Percentiles rank a stretch among this genome's conserved stretches.
phyloP scores from a whole-genome alignment of 2,113 vertebrate species.

The Lates calcarifer region DNA sequence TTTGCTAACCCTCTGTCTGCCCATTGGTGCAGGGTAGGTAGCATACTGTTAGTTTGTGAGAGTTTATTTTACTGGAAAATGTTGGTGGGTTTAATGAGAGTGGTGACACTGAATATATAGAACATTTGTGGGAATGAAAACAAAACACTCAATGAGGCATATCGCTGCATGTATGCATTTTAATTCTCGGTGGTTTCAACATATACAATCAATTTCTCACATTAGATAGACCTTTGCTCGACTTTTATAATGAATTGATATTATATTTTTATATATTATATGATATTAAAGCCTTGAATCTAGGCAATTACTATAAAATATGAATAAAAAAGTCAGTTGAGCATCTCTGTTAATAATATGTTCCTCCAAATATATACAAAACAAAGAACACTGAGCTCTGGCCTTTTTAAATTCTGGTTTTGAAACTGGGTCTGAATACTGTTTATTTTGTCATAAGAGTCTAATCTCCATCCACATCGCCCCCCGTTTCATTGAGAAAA shows the following conservation, averaged over 20 bases:
- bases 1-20: too few relatives aligned
- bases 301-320: background rate
- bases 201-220: background rate
- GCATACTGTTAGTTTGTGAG: too few relatives aligned
- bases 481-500: slow-evolving; percentile 72
- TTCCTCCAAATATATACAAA: background rate
- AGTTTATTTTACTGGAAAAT: too few relatives aligned
- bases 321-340: background rate
- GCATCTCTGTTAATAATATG: background rate
- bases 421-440: background rate
- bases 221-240: background rate
- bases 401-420: background rate
- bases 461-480: slow-evolving; percentile 41
- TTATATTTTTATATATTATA: too few relatives aligned
- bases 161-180: background rate
- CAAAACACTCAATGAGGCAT: background rate
- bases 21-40: too few relatives aligned
- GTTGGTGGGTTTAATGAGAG: too few relatives aligned
- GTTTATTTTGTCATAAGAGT: background rate
- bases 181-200: background rate
- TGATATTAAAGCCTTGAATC: background rate
- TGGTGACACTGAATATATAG: too few relatives aligned
- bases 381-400: background rate
- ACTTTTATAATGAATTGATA: background rate
- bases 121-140: background rate